Evolutionary conservation across 2,888 invertebrate species (phyloP), one percentile per base, ranked within the genome.

Genomic region (Thymelicus lineola): DNA sequence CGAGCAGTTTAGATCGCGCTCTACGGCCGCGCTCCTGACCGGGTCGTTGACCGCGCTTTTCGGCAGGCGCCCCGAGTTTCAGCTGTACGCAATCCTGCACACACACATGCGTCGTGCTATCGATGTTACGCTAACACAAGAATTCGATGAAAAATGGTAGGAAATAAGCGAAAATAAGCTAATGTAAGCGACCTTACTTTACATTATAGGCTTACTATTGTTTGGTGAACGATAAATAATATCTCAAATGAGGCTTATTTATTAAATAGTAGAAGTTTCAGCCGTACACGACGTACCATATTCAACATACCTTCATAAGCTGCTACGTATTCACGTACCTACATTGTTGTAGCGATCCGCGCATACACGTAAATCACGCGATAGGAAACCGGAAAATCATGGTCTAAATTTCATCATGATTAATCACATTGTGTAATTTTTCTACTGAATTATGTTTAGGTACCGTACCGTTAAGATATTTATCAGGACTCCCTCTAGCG

Each of bases 21-120:
- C 71, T 79, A 89, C 82, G 87, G 86, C 87, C 90, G 83, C 79
- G 86, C 85, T 90, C 88, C 88, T 90, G 87, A 84, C 86, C 86
- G 88, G 93, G 90, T 93, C 91, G 85, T 80, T 82, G 92, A 89
- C 90, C 93, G 87, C 84, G 83, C 84, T 92, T 93, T 93, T 93
- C 93, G 93, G 93, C 92, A 91, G 90, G 90, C 91, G 89, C 88
- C 86, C 91, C 82, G 83, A 85, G 90, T 93, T 93, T 93, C 93
- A 93, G 93, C 92, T 93, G 93, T 91, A 93, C 82, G 86, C 85
- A 91, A 91, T 91, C 92, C 91, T 90, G 87, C 82, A 82, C 85
- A 76, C 90, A 87, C 84, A 86, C 88, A 76, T 69, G 60, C 79
- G 72, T 42, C 77, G 45, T 14, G 6, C 15, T 53, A 53, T 17